phyloP scores from a whole-genome alignment of 2,113 vertebrate genomes.

The Rhabdomys dilectus region DNA sequence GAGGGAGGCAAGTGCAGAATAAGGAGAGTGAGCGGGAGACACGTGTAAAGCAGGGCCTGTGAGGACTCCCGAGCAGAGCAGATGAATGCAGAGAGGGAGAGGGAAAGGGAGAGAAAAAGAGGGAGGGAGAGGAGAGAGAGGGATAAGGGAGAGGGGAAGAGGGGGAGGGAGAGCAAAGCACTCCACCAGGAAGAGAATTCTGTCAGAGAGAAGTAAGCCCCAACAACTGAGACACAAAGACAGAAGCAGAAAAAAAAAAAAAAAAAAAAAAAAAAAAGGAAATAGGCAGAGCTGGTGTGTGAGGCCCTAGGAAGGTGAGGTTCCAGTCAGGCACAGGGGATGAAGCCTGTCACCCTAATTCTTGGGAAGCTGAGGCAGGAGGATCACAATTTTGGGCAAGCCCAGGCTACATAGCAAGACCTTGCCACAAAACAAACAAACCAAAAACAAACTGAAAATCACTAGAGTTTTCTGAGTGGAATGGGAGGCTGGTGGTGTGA shows the following conservation, averaged over 20 bases:
- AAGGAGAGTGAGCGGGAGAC: background rate
- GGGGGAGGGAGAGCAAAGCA: background rate
- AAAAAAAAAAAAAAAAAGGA: background rate
- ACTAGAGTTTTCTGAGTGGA: background rate
- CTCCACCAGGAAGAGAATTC: background rate
- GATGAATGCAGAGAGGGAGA: background rate
- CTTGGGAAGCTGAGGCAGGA: background rate
- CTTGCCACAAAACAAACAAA: background rate
- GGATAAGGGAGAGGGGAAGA: background rate
- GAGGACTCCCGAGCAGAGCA: background rate
- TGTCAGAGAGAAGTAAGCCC: background rate
- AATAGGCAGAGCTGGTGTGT: background rate
- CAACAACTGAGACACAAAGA: background rate
- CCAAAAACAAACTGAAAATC: background rate
- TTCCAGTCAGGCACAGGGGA: too few relatives aligned
- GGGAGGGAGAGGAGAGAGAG: too few relatives aligned
- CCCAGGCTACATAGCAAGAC: background rate
- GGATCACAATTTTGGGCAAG: background rate
- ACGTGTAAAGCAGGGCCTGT: background rate
- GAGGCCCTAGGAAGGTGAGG: too few relatives aligned
- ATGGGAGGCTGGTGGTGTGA: background rate
- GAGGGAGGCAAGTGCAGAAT: too few relatives aligned
- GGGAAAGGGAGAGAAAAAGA: too few relatives aligned
- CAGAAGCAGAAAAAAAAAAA: background rate
- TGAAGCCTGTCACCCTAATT: background rate